A percentile compares a stretch with the other conserved stretches of the same genome.
Conservation (phyloP, 2,113 vertebrate genomes). For the Boleophthalmus pectinirostris region DNA sequence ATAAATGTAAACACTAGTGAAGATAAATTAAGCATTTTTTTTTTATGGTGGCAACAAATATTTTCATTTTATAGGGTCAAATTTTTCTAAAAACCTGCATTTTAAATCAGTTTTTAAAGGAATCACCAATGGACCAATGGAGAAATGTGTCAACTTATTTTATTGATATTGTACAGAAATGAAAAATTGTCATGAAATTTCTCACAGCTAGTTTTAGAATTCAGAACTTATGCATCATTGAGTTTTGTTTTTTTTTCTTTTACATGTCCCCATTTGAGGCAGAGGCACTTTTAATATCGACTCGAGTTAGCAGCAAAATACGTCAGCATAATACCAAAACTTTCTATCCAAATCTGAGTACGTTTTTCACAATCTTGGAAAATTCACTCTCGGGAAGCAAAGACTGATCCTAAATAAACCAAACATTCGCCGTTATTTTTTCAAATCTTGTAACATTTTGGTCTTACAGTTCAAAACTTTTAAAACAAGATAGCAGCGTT, state of each 20-base stretch:
- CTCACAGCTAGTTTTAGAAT: background rate
- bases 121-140: background rate
- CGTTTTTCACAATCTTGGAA: background rate
- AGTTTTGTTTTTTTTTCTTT: background rate
- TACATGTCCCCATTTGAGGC: background rate
- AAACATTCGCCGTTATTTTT: background rate
- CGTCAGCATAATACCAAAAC: background rate
- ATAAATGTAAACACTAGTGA: too few relatives aligned
- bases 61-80: too few relatives aligned
- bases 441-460: background rate
- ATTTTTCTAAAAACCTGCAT: too few relatives aligned
- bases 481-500: background rate
- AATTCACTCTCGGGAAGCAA: background rate
- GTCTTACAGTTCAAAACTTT: background rate
- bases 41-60: too few relatives aligned
- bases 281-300: background rate
- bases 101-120: too few relatives aligned
- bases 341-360: background rate
- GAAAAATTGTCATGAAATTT: background rate
- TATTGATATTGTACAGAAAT: background rate
- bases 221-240: background rate
- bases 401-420: background rate
- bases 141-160: background rate
- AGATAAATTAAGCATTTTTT: too few relatives aligned
- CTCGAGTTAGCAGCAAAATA: conserved; percentile 10